Conservation (phyloP, 1,140 invertebrate species). For the Rhagoletis pomonella region DNA sequence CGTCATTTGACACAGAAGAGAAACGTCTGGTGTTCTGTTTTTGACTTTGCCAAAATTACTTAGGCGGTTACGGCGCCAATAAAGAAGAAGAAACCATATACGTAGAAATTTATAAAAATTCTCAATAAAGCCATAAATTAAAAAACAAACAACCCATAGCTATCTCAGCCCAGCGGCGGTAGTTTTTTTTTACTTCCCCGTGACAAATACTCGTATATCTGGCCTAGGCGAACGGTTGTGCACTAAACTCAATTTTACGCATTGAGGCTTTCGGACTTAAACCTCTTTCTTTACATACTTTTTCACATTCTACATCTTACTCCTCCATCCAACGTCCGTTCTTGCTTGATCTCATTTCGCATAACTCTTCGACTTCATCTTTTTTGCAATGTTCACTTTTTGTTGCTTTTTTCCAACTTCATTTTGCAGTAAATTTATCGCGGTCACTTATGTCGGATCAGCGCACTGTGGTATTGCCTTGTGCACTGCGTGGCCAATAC, state of each 20-base stretch:
- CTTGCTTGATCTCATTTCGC: background rate
- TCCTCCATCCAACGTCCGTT: background rate
- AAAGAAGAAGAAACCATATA: too few species aligned
- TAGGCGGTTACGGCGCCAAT: too few species aligned
- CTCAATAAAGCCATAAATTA: too few species aligned
- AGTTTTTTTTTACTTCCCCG: too few species aligned
- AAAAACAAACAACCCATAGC: too few species aligned
- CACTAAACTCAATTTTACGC: slow-evolving; percentile 11
- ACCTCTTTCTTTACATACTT: background rate
- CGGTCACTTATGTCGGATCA: slow-evolving; percentile 60
- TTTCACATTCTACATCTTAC: too few species aligned
- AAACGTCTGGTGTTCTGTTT: too few species aligned
- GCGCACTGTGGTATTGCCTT: slow-evolving; percentile 65
- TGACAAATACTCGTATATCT: background rate
- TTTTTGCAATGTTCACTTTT: background rate
- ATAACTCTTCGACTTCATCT: background rate
- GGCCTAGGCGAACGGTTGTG: background rate
- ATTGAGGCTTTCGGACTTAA: background rate
- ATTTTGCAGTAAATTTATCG: slow-evolving; percentile 64
- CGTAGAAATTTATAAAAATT: too few species aligned
- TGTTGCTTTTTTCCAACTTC: background rate
- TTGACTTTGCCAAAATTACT: too few species aligned
- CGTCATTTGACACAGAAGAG: too few species aligned
- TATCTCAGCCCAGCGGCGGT: too few species aligned
- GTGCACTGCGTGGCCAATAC: slow-evolving; percentile 69